Base-by-base conservation (phyloP, 1,140 invertebrate species). In the Portunus trituberculatus region DNA sequence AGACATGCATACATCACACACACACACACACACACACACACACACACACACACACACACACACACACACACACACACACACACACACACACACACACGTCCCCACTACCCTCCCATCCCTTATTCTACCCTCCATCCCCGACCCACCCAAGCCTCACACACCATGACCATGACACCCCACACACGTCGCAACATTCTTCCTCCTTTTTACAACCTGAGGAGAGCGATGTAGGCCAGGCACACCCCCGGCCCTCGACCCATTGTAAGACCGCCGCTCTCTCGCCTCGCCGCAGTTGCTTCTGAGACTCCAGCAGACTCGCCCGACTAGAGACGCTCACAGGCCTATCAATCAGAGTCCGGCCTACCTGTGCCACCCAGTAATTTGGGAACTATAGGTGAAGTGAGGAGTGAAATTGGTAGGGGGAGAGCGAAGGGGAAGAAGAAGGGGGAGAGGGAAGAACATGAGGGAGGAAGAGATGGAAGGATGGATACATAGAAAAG, bases 321-420 rank as follows among this genome's bases (percentile, higher is more conserved):
- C 20, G 67, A 25, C 67, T 39, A 16, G 88, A 10, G 88, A 10
- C 88, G 88, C 14, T 48, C 28, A 45, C 88, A 90, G 88, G 88
- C 88, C 88, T 90, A 90, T 90, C 88, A 90, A 90, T 90, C 88
- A 90, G 28, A 52, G 48, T 48, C 48, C 88, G 25, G 31, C 67
- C 67, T 76, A 76, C 67, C 88, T 90, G 88, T 90, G 45, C 88
- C 48, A 83, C 59, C 91, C 59, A 76, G 76, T 92, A 92, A 92
- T 92, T 92, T 92, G 4, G 28, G 39, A 25, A 16, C 67, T 92
- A 76, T 83, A 82, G 67, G 76, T 76, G 59, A 76, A 92, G 59
- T 45, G 48, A 39, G 39, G 91, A 82, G 91, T 92, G 39, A 92
- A 92, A 93, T 86, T 93, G 83, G 39, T 32, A 48, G 92, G 46